Base-by-base conservation (phyloP, 2,888 invertebrate species). In the Isoperla grammatica region DNA sequence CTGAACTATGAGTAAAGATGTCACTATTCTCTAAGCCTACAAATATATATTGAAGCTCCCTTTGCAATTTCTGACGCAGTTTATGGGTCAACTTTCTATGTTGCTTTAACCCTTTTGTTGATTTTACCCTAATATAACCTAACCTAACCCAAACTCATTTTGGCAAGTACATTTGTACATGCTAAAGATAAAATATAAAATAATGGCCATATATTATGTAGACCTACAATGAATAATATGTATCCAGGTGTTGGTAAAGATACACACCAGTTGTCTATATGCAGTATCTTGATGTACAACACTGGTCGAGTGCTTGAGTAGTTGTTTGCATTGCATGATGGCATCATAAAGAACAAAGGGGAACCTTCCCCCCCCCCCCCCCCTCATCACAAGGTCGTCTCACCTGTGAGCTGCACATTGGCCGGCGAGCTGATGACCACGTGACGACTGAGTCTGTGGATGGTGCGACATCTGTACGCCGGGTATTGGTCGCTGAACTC, bases 401-500 rank as follows among this genome's bases (percentile, higher is more conserved):
- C 74, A 85, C 86, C 85, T 71, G 83, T 83, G 72, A 87, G 83
- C 71, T 85, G 77, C 65, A 87, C 81, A 71, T 82, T 84, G 54
- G 86, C 85, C 61, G 85, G 79, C 61, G 82, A 80, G 71, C 86
- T 86, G 66, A 84, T 81, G 64, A 85, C 84, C 61, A 86, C 82
- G 74, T 86, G 84, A 70, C 84, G 79, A 68, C 87, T 87, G 60
- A 87, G 79, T 62, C 85, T 79, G 74, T 87, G 86, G 81, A 86
- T 84, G 66, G 86, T 86, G 67, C 85, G 80, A 72, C 87, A 87
- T 68, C 85, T 81, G 74, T 86, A 87, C 61, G 82, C 79, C 62
- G 83, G 83, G 73, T 84, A 85, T 72, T 86, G 85, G 73, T 87
- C 87, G 73, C 80, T 84, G 73, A 84, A 85, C 71, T 87, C 85